Evolutionary conservation across 1,140 invertebrate genomes (phyloP).

Genomic region (Colletes gigas): DNA sequence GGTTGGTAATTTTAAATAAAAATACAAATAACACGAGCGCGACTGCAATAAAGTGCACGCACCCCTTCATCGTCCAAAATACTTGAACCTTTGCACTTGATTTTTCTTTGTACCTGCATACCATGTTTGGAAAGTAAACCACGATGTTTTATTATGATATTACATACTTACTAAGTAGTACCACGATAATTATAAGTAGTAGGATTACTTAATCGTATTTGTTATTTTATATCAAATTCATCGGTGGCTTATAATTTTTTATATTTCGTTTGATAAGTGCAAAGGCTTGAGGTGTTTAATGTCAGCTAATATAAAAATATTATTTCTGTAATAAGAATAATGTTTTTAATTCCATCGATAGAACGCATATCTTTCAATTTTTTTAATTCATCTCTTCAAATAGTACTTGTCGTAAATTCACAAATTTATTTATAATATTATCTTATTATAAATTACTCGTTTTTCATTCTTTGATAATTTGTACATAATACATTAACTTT

Average conservation of each 20-base stretch:
- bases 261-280: conserved; percentile 5
- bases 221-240: conserved; percentile 10
- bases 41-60: background rate
- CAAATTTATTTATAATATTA: background rate
- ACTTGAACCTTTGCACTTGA: conserved; percentile 28
- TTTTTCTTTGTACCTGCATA: conserved; percentile 22
- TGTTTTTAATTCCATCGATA: background rate
- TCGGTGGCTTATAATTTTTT: background rate
- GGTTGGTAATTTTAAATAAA: conserved; percentile 2
- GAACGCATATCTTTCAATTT: conserved; percentile 1
- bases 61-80: background rate
- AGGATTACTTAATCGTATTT: conserved; percentile 19
- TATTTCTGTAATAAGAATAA: conserved; percentile 10
- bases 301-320: background rate
- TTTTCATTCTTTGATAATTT: background rate
- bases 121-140: background rate
- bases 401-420: background rate
- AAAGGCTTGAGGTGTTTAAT: conserved; percentile 13
- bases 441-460: background rate
- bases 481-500: background rate
- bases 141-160: background rate
- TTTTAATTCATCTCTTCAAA: background rate
- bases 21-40: conserved; percentile 2
- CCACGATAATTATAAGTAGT: background rate
- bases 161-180: background rate